Base-by-base conservation (phyloP, 1,140 invertebrate genomes). In the Euborellia annulipes region DNA sequence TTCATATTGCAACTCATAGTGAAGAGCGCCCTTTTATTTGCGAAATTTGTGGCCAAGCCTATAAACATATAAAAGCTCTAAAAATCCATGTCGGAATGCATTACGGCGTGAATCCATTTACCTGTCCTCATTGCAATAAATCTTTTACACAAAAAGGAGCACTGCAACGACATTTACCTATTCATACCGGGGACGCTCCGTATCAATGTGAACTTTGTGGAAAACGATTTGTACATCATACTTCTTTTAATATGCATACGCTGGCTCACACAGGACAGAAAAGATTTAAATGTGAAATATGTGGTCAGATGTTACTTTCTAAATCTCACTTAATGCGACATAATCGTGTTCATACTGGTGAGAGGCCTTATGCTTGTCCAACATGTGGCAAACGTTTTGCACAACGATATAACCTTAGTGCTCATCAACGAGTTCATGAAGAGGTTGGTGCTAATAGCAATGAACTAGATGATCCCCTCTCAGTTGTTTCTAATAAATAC, bases 91-190 rank as follows among this genome's bases (percentile, higher is more conserved):
- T 79, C 37, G 73, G 69, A 7, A 69, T 79, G 61, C 77, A 81
- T 52, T 72, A 72, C 55, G 75, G 75, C 49, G 76, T 81, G 34
- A 75, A 75, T 58, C 72, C 73, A 36, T 85, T 79, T 65, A 69
- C 73, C 43, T 85, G 83, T 60, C 67, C 68, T 43, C 72, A 76
- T 56, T 88, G 84, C 58, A 74, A 75, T n/a, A 87, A 87, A 60
- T 67, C 70, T 48, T 82, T 82, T 53, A 77, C 76, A 1, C 78
- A 78, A 45, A 80, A 80, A 59, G 70, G 69, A 3, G 73, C 73
- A 2, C 58, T 81, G 19, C 67, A 70, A 52, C 66, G 77, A 53
- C 78, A 80, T 54, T 64, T 76, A 52, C 70, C 73, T 11, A 75
- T 79, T 45, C 78, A 80, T 55, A 79, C 75, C 0, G 75, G 75